A percentile compares a stretch with the other conserved stretches of the same genome.
phyloP scores from a whole-genome alignment of 2,797 vertebrate genomes.

The Hemibagrus guttatus region DNA sequence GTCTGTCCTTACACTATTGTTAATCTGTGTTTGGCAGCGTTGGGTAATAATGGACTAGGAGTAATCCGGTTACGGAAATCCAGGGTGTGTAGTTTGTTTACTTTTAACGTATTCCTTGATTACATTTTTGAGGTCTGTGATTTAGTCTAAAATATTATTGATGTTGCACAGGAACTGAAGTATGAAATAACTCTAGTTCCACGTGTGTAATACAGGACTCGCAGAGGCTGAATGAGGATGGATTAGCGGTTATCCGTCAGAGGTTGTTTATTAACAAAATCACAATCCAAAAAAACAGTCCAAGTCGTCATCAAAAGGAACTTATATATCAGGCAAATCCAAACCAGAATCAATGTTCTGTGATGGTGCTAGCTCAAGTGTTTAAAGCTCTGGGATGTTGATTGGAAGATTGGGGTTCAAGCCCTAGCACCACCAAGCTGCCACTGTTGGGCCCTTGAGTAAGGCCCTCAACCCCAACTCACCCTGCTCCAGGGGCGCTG shows the following conservation, averaged over 20 bases:
- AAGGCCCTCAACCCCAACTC: too few relatives aligned
- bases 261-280: conserved; percentile 6
- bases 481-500: too few relatives aligned
- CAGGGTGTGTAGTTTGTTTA: background rate
- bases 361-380: too few relatives aligned
- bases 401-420: too few relatives aligned
- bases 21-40: background rate
- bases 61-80: background rate
- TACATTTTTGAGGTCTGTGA: background rate
- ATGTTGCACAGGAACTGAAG: background rate
- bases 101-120: background rate
- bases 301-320: background rate
- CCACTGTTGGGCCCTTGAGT: too few relatives aligned
- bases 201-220: background rate
- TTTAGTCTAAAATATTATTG: background rate
- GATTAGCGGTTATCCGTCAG: background rate
- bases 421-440: too few relatives aligned
- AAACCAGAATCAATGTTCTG: background rate
- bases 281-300: too few relatives aligned
- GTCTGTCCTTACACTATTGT: background rate
- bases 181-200: background rate
- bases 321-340: background rate
- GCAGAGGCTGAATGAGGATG: background rate
- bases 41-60: background rate
- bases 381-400: too few relatives aligned